These are phyloP conservation scores for Kobus ellipsiprymnus DNA, from an alignment of 2,113 vertebrate genomes.

Conservation along the genomic window DNA sequence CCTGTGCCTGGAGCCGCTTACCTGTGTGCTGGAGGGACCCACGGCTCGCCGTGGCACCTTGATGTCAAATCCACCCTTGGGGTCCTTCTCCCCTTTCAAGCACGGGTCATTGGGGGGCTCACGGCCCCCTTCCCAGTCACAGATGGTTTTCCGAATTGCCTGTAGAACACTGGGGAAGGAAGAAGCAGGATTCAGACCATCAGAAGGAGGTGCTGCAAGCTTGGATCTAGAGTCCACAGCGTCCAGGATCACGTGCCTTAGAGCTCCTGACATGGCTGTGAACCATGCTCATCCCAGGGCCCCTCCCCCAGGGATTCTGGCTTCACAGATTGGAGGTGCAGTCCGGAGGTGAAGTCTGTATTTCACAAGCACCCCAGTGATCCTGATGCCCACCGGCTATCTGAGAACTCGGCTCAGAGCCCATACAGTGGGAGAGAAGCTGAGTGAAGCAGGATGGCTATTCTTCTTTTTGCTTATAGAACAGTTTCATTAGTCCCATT, in stretches of 20 bases:
- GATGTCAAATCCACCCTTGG: constrained; percentile 98
- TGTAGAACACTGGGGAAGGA: constrained; percentile 90
- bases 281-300: neutral
- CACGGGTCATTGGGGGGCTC: constrained; percentile 98
- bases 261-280: neutral
- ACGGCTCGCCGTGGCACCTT: constrained; percentile 97
- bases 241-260: neutral
- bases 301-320: neutral
- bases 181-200: constrained; percentile 10
- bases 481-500: neutral
- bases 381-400: neutral
- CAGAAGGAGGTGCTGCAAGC: neutral
- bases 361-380: neutral
- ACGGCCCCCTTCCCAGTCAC: constrained; percentile 97
- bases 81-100: constrained; percentile 97
- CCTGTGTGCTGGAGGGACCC: constrained; percentile 99
- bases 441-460: neutral
- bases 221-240: neutral
- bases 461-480: neutral
- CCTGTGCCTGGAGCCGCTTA: constrained; percentile 59
- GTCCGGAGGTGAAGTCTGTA: too few species aligned
- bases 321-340: neutral
- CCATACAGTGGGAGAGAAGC: neutral
- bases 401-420: neutral
- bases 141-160: constrained; percentile 98